Evolutionary conservation across 2,797 vertebrate genomes (phyloP).

Genomic region (Monodelphis domestica): DNA sequence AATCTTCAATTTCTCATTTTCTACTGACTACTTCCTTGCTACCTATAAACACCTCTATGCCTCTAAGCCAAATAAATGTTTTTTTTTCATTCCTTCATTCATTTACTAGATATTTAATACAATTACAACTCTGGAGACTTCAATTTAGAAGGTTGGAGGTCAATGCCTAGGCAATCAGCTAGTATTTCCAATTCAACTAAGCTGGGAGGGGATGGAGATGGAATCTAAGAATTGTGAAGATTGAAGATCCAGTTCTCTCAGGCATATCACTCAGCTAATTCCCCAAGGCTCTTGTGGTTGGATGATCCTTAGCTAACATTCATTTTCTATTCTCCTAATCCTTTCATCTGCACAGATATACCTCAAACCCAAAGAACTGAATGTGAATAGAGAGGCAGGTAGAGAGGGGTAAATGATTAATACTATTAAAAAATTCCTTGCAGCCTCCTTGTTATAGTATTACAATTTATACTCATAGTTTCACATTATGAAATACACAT

Average conservation of each 20-base stretch:
- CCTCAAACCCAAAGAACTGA: not conserved
- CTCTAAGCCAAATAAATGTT: not conserved
- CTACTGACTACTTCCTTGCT: not conserved
- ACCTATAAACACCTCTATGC: not conserved
- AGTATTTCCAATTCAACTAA: not conserved
- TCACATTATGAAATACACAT: not conserved
- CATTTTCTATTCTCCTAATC: too few species aligned
- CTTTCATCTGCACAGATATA: too few species aligned
- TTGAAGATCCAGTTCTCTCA: not conserved
- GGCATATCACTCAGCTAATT: not conserved
- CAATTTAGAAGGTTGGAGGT: not conserved
- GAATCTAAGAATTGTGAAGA: not conserved
- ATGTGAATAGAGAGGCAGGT: not conserved
- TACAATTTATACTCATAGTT: not conserved
- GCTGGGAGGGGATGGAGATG: not conserved
- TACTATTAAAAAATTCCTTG: not conserved
- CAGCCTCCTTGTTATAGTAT: not conserved
- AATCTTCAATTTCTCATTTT: not conserved
- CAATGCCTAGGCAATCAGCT: not conserved
- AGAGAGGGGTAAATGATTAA: not conserved
- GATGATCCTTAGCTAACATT: not conserved
- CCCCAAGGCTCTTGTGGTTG: not conserved
- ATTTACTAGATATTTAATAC: not conserved
- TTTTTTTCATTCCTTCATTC: not conserved
- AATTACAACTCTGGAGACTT: not conserved